Evolutionary conservation across 2,113 vertebrate species (phyloP), one percentile per base, ranked within the genome.

Genomic region (Dasyprocta punctata): DNA sequence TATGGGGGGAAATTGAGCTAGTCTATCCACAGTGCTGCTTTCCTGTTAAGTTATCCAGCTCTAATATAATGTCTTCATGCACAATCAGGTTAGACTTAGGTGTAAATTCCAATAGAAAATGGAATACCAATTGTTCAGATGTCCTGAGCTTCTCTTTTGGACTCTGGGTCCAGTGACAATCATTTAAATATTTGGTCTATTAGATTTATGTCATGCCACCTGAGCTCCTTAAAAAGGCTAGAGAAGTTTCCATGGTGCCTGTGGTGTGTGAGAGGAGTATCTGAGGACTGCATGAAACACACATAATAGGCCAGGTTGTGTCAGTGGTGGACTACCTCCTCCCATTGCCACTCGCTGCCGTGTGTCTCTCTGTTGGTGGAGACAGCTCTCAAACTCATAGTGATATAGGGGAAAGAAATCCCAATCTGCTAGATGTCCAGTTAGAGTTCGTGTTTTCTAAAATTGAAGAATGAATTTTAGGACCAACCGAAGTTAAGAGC

Each of bases 261-360:
- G 19, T 38, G 4, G 8, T 54, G 24, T 41, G 7, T 44, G 60
- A 36, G 28, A 67, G 47, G 20, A 61, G 19, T 49, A 28, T 60
- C 63, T 61, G 26, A 1, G 1, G 13, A 49, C 41, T 4, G 41
- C 10, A 33, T 22, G 3, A 80, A 9, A 0, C 12, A 0, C 7
- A 33, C 7, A 38, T 88, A 17, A 12, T 10, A 8, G n/a, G 17
- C 26, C 19, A 38, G 20, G 24, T 38, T 88, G n/a, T n/a, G n/a
- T n/a, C 8, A 19, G 14, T 38, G 38, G 7, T 38, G 33, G 41
- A 14, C 1, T 10, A 33, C 54, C 14, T 9, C 20, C 17, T 6
- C 12, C 28, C 36, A 26, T 14, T 5, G 17, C 86, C 44, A 41
- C 14, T 28, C 0, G 11, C 65, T 26, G 52, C 52, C 30, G 5